Base-by-base conservation (phyloP, 2,888 invertebrate species). In the Drosophila affinis region DNA sequence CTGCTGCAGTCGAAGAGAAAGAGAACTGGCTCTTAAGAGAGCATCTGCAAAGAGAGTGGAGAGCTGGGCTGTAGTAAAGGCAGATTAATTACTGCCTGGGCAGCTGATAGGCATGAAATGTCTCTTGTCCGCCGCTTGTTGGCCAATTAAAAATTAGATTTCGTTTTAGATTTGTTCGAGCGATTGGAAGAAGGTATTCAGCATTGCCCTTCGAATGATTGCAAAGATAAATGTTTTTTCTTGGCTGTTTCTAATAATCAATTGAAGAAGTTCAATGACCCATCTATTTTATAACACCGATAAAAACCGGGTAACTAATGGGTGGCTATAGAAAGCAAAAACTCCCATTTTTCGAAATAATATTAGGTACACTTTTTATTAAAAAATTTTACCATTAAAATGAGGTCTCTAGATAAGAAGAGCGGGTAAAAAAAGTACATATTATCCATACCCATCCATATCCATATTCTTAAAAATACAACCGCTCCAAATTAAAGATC, bases 71-170 rank as follows among this genome's bases (percentile, higher is more conserved):
- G 27, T 10, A 18, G 17, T 21, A 17, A 53, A 71, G 71, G 54
- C 10, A 47, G 69, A 57, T 62, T 56, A 57, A 46, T 48, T 55
- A 18, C 72, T 29, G 44, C 34, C 21, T 32, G 62, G 24, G 10
- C 59, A 45, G 55, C 58, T 53, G 69, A 72, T 58, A 74, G 74
- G 74, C 54, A 47, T 72, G 34, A 57, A 69, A 57, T 67, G 70
- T 52, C 51, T 34, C 64, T 56, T 57, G 68, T 72, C n/a, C 53
- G 54, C 68, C 48, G 58, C 46, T 72, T 72, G 72, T 72, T 67
- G 57, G 58, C 72, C 67, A 72, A 72, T 72, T 72, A 72, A 74
- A 69, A 67, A 67, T 67, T 69, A 70, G 70, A 70, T 68, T 68
- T 58, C 21, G 70, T 14, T 47, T 51, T n/a, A 55, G 65, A 68